Evolutionary conservation across 2,888 invertebrate genomes (phyloP), one percentile per base, ranked within the genome.

Genomic region (Leucoma salicis): DNA sequence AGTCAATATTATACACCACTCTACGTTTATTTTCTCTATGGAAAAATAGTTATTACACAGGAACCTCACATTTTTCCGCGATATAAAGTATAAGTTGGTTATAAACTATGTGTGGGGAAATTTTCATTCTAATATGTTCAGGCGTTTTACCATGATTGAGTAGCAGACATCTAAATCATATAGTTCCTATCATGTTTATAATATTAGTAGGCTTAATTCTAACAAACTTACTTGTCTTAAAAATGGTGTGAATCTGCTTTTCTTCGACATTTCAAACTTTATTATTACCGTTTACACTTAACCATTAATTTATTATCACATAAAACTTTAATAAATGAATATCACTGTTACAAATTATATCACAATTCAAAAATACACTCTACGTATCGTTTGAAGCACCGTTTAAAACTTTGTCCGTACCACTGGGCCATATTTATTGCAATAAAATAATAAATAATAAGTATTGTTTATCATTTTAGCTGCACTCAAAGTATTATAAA

Each of bases 181-280:
- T n/a, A n/a, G n/a, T n/a, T n/a, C n/a, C n/a, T n/a, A n/a, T n/a
- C n/a, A n/a, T n/a, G n/a, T n/a, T n/a, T n/a, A n/a, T n/a, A n/a
- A n/a, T n/a, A n/a, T n/a, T n/a, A n/a, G n/a, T n/a, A n/a, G n/a
- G n/a, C n/a, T 27, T n/a, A 27, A 6, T 29, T 29, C 2, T 13
- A 29, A 29, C 14, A 31, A 35, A 57, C 66, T 62, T 38, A 77
- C 77, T 58, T 77, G 77, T 58, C 61, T 74, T 33, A 59, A 32
- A 51, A 77, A 77, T 34, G 74, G 74, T 10, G 74, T 55, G 13
- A 66, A 35, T 39, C 54, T 49, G 14, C 46, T 52, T 35, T 50
- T 60, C 27, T 46, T 53, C 13, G 54, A 33, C 70, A 70, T 70
- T 3, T 37, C n/a, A n/a, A n/a, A n/a, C n/a, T n/a, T 35, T 11